Conservation (phyloP, 2,888 invertebrate species). For the Petrophora chlorosata region DNA sequence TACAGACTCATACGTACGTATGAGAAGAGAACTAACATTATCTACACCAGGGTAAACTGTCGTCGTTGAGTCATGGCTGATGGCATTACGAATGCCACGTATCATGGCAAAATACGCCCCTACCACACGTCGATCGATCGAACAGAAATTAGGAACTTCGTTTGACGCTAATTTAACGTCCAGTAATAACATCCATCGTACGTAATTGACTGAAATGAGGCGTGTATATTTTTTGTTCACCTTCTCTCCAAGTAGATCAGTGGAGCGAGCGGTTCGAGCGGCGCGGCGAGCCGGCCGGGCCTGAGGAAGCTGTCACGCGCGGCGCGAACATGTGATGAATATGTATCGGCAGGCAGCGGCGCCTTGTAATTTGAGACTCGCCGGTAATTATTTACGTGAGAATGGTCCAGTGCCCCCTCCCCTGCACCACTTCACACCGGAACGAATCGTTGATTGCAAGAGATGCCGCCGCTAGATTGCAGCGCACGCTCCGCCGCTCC, state of each 20-base stretch:
- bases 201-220: conserved; percentile 44
- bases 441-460: conserved; percentile 81
- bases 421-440: conserved; percentile 52
- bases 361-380: conserved; percentile 82
- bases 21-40: too few relatives aligned
- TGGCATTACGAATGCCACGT: too few relatives aligned
- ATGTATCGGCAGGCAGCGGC: conserved; percentile 79
- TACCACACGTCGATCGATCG: not conserved
- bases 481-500: conserved; percentile 60
- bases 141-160: conserved; percentile 20
- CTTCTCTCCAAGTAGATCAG: conserved; percentile 10
- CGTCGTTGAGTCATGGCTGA: too few relatives aligned
- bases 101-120: not conserved
- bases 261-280: conserved; percentile 26
- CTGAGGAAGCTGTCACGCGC: conserved; percentile 81
- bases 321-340: conserved; percentile 79
- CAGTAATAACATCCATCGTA: conserved; percentile 26
- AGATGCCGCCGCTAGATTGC: conserved; percentile 76
- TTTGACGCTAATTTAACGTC: conserved; percentile 28
- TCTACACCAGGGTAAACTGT: too few relatives aligned
- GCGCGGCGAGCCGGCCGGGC: too few relatives aligned
- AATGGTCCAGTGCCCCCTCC: conserved; percentile 61
- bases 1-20: too few relatives aligned
- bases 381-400: conserved; percentile 84
- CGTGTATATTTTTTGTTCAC: conserved; percentile 40